Evolutionary conservation across 2,888 invertebrate species (phyloP), one percentile per base, ranked within the genome.

Genomic region (Netelia melanura): DNA sequence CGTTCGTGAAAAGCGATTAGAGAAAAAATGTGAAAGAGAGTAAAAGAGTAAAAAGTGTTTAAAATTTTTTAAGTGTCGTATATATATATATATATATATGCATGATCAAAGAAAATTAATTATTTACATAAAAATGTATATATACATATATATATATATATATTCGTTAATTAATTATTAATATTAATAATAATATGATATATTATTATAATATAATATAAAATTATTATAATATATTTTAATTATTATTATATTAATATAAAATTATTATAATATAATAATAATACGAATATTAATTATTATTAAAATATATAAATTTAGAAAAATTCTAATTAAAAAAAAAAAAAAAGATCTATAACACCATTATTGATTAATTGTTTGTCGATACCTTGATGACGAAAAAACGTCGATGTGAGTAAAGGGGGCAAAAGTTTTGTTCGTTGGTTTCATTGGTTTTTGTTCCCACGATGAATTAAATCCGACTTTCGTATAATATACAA

Each of bases 341-440:
- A 30, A 21, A 30, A 80, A 75, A 61, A 76, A 43, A 21, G 21
- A 71, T 38, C 38, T 38, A 38, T 38, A 38, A 38, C 38, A 38
- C 38, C 38, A 38, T 38, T 38, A 38, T 38, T 38, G 6, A 38
- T 38, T 6, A 38, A 38, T 38, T 38, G 38, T 8, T 38, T 38
- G 6, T 81, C 71, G 88, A 87, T 92, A 92, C 92, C 92, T 92
- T 87, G 77, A 61, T 74, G 80, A 83, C 72, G 74, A 62, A 11
- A 11, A 86, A 83, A 88, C 75, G 88, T 86, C 79, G 86, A 77
- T 43, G 81, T 2, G 58, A 58, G 8, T 38, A 8, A 38, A 38
- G 38, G 64, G 38, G 64, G 64, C 48, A 74, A 61, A 58, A 48
- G 38, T 76, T 52, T 54, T 67, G 44, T 48, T 48, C 65, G 61